A percentile compares a stretch with the other conserved stretches of the same genome.
phyloP scores from a whole-genome alignment of 2,888 invertebrate genomes.

The Cryptophagus acutangulus region DNA sequence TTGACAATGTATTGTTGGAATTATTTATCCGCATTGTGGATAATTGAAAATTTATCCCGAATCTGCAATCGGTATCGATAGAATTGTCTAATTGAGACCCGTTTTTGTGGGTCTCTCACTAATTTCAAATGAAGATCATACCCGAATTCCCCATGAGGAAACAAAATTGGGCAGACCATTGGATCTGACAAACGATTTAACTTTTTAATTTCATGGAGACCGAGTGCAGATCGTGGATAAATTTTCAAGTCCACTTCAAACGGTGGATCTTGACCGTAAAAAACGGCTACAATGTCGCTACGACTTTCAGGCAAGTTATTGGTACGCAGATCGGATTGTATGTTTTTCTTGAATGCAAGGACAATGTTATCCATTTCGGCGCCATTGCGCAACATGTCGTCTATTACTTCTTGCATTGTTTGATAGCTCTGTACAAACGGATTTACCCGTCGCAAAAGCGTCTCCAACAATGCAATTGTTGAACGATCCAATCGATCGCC shows the following conservation, averaged over 20 bases:
- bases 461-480: slow-evolving; percentile 6
- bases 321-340: neutral
- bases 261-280: slow-evolving; percentile 15
- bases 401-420: slow-evolving; percentile 12
- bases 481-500: slow-evolving; percentile 3
- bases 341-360: neutral
- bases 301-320: slow-evolving; percentile 15
- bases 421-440: slow-evolving; percentile 7
- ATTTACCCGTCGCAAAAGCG: slow-evolving; percentile 3
- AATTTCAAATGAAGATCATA: too few species aligned
- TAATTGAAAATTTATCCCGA: too few species aligned
- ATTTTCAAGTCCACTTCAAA: slow-evolving; percentile 11
- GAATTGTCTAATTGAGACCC: too few species aligned
- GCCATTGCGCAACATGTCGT: slow-evolving; percentile 3
- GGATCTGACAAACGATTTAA: slow-evolving; percentile 14
- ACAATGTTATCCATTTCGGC: neutral
- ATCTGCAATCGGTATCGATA: too few species aligned
- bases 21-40: too few species aligned
- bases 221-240: neutral
- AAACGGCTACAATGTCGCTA: slow-evolving; percentile 18
- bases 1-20: too few species aligned
- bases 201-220: slow-evolving; percentile 9
- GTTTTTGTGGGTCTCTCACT: too few species aligned
- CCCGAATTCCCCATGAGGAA: slow-evolving; percentile 19
- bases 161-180: slow-evolving; percentile 20